Conservation (phyloP, 2,797 vertebrate species). For the Periophthalmus magnuspinnatus region DNA sequence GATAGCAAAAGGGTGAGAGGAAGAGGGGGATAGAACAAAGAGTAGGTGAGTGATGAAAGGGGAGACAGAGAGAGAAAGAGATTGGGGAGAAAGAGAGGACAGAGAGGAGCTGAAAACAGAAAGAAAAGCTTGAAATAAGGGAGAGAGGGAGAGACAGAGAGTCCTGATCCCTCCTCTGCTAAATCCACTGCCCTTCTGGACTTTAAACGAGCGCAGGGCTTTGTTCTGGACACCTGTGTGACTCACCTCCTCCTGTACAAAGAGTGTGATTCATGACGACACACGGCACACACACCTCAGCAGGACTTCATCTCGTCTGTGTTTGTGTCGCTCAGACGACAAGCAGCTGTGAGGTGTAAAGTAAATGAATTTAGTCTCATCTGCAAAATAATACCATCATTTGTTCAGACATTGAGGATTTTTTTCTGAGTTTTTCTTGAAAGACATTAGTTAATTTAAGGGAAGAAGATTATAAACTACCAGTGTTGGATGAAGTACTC, state of each 20-base stretch:
- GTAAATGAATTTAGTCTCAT: not conserved
- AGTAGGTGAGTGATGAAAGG: not conserved
- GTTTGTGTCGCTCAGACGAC: not conserved
- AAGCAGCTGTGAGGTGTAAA: not conserved
- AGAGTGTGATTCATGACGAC: not conserved
- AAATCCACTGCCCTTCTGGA: slow-evolving; percentile 20
- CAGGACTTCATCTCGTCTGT: too few species aligned
- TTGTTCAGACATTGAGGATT: not conserved
- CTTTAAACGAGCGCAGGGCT: slow-evolving; percentile 39
- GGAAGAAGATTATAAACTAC: too few species aligned
- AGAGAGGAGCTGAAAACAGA: too few species aligned
- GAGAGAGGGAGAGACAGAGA: not conserved
- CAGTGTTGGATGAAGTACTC: too few species aligned
- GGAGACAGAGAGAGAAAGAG: not conserved
- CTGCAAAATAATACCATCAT: not conserved
- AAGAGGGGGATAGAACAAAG: not conserved
- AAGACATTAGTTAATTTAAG: too few species aligned
- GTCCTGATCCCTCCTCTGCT: slow-evolving; percentile 20
- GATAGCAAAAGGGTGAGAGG: not conserved
- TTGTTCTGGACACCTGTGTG: slow-evolving; percentile 29
- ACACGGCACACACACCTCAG: not conserved
- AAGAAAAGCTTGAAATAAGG: too few species aligned
- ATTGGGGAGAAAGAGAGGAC: too few species aligned
- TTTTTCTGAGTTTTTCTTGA: too few species aligned
- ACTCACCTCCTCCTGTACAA: not conserved